Evolutionary conservation across 1,140 invertebrate genomes (phyloP).

Genomic region (Bombus polaris): DNA sequence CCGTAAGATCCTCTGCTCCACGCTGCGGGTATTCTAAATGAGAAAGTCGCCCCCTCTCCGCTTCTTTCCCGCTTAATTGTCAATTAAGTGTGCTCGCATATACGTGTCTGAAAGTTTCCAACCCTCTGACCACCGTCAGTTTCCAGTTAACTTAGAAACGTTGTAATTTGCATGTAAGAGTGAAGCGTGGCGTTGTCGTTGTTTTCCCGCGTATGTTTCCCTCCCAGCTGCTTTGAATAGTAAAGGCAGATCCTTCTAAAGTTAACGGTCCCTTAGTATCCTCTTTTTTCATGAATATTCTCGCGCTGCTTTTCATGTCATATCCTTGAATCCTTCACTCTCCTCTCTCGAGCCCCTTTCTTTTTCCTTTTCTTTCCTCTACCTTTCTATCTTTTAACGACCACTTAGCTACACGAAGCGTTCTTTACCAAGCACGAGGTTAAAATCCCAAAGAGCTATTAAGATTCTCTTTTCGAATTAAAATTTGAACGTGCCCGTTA

Average conservation of each 20-base stretch:
- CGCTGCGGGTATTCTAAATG: background rate
- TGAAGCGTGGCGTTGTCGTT: background rate
- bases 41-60: background rate
- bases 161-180: conserved; percentile 24
- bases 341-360: background rate
- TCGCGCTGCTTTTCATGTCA: background rate
- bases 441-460: conserved; percentile 3
- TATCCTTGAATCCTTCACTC: background rate
- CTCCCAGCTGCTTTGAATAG: conserved; percentile 31
- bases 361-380: background rate
- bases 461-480: conserved; percentile 13
- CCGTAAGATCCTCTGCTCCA: background rate
- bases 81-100: conserved; percentile 15
- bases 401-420: background rate
- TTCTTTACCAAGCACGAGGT: background rate
- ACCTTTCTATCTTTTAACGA: background rate
- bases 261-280: conserved; percentile 16
- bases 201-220: background rate
- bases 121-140: background rate
- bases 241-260: conserved; percentile 33
- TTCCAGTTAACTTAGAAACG: background rate
- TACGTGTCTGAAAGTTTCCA: conserved; percentile 17
- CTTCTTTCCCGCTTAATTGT: background rate
- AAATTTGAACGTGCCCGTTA: conserved; percentile 14
- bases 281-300: conserved; percentile 47